Percentiles rank a stretch among this genome's conserved stretches.
Evolutionary conservation across 2,888 invertebrate species (phyloP).

Genomic region (Gerosis bhagava): DNA sequence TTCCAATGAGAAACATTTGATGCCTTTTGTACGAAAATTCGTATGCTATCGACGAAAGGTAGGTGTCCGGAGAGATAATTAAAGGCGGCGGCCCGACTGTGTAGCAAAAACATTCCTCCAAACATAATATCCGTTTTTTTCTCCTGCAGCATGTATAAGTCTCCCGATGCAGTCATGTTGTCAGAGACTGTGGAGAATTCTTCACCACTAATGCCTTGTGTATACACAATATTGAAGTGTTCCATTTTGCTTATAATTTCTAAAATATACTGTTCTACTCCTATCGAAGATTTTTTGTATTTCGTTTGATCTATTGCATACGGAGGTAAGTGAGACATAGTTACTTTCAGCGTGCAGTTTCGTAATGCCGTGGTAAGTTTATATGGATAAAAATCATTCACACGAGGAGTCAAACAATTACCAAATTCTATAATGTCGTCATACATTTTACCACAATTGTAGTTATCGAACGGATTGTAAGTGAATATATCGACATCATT

Average conservation of each 20-base stretch:
- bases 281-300: constrained; percentile 13
- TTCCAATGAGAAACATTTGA: constrained; percentile 40
- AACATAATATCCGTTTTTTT: constrained; percentile 37
- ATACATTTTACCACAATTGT: constrained; percentile 55
- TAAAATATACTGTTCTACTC: constrained; percentile 42
- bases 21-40: constrained; percentile 46
- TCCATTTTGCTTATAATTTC: constrained; percentile 44
- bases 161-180: constrained; percentile 42
- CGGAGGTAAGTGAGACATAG: constrained; percentile 51
- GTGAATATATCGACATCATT: constrained; percentile 44
- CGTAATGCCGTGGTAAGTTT: constrained; percentile 46
- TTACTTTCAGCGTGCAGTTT: constrained; percentile 50
- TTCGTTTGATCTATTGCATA: constrained; percentile 40
- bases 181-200: constrained; percentile 32
- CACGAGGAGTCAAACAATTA: constrained; percentile 39
- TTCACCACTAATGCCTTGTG: constrained; percentile 35
- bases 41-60: constrained; percentile 45
- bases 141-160: constrained; percentile 35
- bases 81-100: constrained; percentile 41
- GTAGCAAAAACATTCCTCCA: constrained; percentile 39
- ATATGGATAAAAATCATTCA: constrained; percentile 39
- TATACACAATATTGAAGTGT: constrained; percentile 47
- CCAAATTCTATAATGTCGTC: constrained; percentile 46
- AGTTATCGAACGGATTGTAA: constrained; percentile 58
- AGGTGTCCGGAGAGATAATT: constrained; percentile 44